Evolutionary conservation across 2,797 vertebrate genomes (phyloP).

Genomic region (Fistularia commersonii): DNA sequence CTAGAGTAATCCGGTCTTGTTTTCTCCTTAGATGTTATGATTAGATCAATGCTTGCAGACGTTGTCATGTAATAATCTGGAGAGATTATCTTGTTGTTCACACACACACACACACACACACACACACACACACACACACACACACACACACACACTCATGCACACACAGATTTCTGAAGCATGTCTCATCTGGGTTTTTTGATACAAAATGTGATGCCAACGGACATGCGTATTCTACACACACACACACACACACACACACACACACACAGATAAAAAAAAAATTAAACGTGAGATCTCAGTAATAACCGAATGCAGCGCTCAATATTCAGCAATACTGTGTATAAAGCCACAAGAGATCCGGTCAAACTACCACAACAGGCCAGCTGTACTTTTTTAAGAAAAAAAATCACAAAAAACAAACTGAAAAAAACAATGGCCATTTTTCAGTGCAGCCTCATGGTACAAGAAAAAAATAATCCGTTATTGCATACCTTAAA

Average conservation of each 20-base stretch:
- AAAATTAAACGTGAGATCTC: slow-evolving; percentile 41
- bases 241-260: not conserved
- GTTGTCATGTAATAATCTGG: slow-evolving; percentile 67
- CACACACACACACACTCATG: slow-evolving; percentile 1
- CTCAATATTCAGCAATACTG: slow-evolving; percentile 73
- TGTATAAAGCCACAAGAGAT: slow-evolving; percentile 44
- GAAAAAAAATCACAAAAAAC: not conserved
- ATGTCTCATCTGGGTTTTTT: slow-evolving; percentile 63
- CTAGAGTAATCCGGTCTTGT: slow-evolving; percentile 60
- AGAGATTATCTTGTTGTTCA: slow-evolving; percentile 52
- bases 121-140: slow-evolving; percentile 15
- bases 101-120: slow-evolving; percentile 10
- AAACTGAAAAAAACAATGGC: not conserved
- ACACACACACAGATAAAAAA: slow-evolving; percentile 21
- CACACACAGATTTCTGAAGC: slow-evolving; percentile 51
- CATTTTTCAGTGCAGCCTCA: slow-evolving; percentile 41
- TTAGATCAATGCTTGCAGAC: slow-evolving; percentile 70
- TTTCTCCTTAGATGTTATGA: slow-evolving; percentile 65
- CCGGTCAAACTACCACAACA: slow-evolving; percentile 19
- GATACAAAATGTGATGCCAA: slow-evolving; percentile 54
- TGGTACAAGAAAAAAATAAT: slow-evolving; percentile 30
- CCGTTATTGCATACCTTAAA: slow-evolving; percentile 15
- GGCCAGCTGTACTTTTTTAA: slow-evolving; percentile 43
- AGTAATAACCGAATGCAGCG: slow-evolving; percentile 52
- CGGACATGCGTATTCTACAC: slow-evolving; percentile 28